phyloP scores from a whole-genome alignment of 92 coral and sea anemone species.

The Phenganax stokvisi region DNA sequence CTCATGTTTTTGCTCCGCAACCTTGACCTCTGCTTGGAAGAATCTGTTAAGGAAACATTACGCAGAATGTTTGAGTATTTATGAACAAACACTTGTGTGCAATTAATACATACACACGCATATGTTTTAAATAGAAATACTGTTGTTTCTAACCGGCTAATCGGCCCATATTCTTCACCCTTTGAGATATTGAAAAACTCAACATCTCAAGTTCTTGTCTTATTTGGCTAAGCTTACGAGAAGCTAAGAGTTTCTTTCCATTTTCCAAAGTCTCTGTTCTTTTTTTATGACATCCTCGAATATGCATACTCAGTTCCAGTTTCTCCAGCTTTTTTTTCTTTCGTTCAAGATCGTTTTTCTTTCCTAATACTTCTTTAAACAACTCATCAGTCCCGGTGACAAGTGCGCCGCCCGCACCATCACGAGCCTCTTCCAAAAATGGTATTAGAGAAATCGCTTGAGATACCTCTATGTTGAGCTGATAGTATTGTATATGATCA shows the following conservation, averaged over 20 bases:
- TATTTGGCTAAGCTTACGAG: slow-evolving; percentile 2
- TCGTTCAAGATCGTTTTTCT: not conserved
- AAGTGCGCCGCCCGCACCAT: slow-evolving; percentile 5
- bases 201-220: slow-evolving; percentile 34
- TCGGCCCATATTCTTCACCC: slow-evolving; percentile 28
- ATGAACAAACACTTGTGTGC: too few species aligned
- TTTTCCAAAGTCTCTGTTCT: slow-evolving; percentile 2
- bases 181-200: slow-evolving; percentile 28
- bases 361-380: slow-evolving; percentile 1
- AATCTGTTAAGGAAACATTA: slow-evolving; percentile 3
- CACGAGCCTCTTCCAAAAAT: slow-evolving; percentile 15
- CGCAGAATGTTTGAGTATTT: too few species aligned
- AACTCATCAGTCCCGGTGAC: slow-evolving; percentile 2
- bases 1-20: slow-evolving; percentile 20
- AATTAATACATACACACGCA: not conserved
- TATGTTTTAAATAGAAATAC: not conserved
- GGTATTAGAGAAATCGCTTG: slow-evolving; percentile 29
- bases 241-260: slow-evolving; percentile 29
- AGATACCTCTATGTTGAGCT: slow-evolving; percentile 20
- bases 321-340: slow-evolving; percentile 13
- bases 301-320: slow-evolving; percentile 7
- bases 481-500: slow-evolving; percentile 27
- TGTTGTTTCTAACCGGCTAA: slow-evolving; percentile 16
- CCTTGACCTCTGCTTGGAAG: slow-evolving; percentile 21
- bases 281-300: not conserved